Conservation (phyloP, 2,797 vertebrate species). For the Chelon labrosus region DNA sequence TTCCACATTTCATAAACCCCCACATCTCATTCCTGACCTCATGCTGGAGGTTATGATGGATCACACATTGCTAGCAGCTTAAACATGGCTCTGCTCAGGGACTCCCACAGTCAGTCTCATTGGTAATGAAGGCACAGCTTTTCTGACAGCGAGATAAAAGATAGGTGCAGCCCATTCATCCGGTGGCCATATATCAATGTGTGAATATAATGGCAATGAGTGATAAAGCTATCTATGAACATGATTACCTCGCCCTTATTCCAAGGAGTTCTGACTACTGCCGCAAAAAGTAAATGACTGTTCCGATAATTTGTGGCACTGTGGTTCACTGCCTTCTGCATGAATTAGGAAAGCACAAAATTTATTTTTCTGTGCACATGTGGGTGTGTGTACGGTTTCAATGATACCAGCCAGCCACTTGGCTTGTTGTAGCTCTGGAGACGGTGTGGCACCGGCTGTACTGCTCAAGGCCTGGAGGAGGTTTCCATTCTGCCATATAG, state of each 20-base stretch:
- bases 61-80: not conserved
- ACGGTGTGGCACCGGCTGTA: slow-evolving; percentile 38
- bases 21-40: slow-evolving; percentile 32
- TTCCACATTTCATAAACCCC: slow-evolving; percentile 11
- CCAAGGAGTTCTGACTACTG: not conserved
- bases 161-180: not conserved
- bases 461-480: slow-evolving; percentile 59
- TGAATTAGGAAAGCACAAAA: not conserved
- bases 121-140: slow-evolving; percentile 11
- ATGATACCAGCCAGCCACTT: slow-evolving; percentile 35
- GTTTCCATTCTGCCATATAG: slow-evolving; percentile 43
- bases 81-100: slow-evolving; percentile 21
- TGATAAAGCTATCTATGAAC: not conserved
- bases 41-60: slow-evolving; percentile 37
- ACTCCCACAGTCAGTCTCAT: slow-evolving; percentile 35
- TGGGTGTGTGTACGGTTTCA: slow-evolving; percentile 4
- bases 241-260: not conserved
- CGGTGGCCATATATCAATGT: not conserved
- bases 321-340: not conserved
- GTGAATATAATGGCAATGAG: slow-evolving; percentile 5
- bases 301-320: not conserved
- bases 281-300: not conserved
- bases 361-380: not conserved
- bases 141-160: slow-evolving; percentile 11
- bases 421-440: slow-evolving; percentile 36